Conservation (phyloP, 2,113 vertebrate species). For the Corythaeola cristata region DNA sequence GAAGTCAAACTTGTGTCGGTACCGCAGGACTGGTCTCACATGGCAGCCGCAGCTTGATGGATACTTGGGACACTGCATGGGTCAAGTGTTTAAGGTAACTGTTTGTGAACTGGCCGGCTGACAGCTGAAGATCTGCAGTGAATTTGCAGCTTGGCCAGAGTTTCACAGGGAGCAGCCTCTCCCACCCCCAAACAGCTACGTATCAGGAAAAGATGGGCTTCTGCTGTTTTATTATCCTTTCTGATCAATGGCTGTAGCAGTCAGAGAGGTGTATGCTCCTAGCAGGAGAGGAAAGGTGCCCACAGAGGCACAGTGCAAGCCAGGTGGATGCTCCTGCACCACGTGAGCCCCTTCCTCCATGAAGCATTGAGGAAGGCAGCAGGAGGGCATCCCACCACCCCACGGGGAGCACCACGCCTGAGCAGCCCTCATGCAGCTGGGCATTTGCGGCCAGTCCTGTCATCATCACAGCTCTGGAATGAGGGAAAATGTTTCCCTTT, state of each 20-base stretch:
- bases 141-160: background rate
- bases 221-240: background rate
- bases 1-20: background rate
- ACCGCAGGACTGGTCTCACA: background rate
- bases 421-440: background rate
- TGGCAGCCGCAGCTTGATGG: background rate
- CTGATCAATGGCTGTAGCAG: background rate
- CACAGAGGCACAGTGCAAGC: background rate
- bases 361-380: fast-evolving
- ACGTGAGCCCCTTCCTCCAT: background rate
- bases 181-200: background rate
- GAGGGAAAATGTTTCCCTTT: background rate
- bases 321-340: background rate
- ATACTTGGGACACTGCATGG: background rate
- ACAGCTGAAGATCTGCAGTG: background rate
- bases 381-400: background rate
- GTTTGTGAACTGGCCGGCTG: background rate
- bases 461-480: background rate
- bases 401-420: fast-evolving
- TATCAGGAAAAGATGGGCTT: background rate
- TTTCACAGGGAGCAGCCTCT: background rate
- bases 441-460: background rate
- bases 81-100: conserved; percentile 14
- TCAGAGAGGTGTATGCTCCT: background rate
- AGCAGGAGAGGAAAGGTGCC: background rate